Percentiles rank a stretch among this genome's conserved stretches.
These are phyloP conservation scores for Panzeria rudis DNA, from an alignment of 2,888 invertebrate genomes.

Conservation along the genomic window DNA sequence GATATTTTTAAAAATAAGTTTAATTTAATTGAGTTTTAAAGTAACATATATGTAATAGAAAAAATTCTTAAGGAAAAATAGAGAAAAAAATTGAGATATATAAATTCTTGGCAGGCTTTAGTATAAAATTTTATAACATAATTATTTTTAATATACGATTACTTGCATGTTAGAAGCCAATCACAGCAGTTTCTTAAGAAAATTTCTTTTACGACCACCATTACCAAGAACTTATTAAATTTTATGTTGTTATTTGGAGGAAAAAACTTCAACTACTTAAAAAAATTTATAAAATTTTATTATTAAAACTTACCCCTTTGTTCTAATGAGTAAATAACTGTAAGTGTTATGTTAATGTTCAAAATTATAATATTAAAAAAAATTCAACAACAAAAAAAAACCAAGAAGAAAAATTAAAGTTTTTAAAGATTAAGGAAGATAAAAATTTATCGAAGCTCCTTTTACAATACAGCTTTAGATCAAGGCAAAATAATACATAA, in stretches of 20 bases:
- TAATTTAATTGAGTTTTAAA: conserved; percentile 15
- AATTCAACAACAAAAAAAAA: conserved; percentile 4
- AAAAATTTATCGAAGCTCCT: conserved; percentile 68
- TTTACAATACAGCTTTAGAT: conserved; percentile 59
- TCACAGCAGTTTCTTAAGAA: not conserved
- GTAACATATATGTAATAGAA: conserved; percentile 21
- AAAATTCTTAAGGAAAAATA: conserved; percentile 47
- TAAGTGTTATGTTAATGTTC: conserved; percentile 68
- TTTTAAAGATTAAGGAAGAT: conserved; percentile 33
- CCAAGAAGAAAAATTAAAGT: conserved; percentile 4
- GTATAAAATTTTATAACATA: not conserved
- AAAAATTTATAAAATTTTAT: conserved; percentile 41
- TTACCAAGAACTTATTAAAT: conserved; percentile 68
- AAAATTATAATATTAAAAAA: conserved; percentile 46
- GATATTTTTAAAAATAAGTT: conserved; percentile 3
- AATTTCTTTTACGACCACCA: not conserved
- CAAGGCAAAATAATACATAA: conserved; percentile 45
- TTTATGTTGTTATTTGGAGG: conserved; percentile 15
- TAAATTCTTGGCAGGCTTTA: conserved; percentile 75
- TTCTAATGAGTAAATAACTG: conserved; percentile 61
- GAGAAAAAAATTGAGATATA: conserved; percentile 40
- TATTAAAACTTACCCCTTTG: conserved; percentile 62
- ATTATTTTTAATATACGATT: not conserved
- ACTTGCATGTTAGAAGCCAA: not conserved
- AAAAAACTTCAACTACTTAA: conserved; percentile 62